Conservation (phyloP, 2,888 invertebrate species). For the Dryococelus australis region DNA sequence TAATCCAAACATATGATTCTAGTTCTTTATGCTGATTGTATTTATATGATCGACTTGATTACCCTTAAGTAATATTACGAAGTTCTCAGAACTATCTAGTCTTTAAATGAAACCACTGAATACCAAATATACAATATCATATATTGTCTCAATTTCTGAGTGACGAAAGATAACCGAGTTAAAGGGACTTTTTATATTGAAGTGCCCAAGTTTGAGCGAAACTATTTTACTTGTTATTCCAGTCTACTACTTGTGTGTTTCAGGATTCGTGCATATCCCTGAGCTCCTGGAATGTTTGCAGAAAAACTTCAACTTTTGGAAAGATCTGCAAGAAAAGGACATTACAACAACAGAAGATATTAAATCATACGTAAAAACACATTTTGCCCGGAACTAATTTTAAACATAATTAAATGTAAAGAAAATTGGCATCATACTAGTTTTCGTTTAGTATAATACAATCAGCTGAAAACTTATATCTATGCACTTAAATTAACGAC, state of each 20-base stretch:
- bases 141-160: too few relatives aligned
- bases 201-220: too few relatives aligned
- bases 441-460: background rate
- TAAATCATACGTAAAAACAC: background rate
- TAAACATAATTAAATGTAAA: background rate
- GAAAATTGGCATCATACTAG: background rate
- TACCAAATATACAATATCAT: too few relatives aligned
- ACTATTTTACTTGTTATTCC: too few relatives aligned
- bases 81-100: too few relatives aligned
- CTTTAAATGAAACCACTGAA: too few relatives aligned
- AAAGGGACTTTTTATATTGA: too few relatives aligned
- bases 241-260: conserved; percentile 36
- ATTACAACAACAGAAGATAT: conserved; percentile 42
- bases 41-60: too few relatives aligned
- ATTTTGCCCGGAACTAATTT: background rate
- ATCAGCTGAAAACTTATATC: background rate
- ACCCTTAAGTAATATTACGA: too few relatives aligned
- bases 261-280: conserved; percentile 93
- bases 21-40: too few relatives aligned
- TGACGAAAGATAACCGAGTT: too few relatives aligned
- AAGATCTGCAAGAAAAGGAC: conserved; percentile 64
- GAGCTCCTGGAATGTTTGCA: conserved; percentile 87
- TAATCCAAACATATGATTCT: too few relatives aligned
- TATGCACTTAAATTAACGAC: background rate
- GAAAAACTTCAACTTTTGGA: conserved; percentile 90